Evolutionary conservation across 2,888 invertebrate genomes (phyloP).

Genomic region (Rhorus exstirpatorius): DNA sequence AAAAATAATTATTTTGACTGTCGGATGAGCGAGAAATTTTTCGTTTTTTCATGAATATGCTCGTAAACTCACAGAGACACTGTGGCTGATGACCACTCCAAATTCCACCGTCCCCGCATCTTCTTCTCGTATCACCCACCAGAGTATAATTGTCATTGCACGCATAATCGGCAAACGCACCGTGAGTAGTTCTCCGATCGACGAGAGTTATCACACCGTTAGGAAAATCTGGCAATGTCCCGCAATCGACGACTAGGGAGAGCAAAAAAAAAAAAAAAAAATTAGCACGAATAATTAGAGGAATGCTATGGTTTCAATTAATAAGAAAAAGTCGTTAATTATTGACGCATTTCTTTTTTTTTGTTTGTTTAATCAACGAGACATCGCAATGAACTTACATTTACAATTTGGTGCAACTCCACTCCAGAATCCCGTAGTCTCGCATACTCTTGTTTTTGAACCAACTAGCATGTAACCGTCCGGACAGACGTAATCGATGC

Average conservation of each 20-base stretch:
- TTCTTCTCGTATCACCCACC: slow-evolving; percentile 90
- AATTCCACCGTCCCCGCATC: slow-evolving; percentile 91
- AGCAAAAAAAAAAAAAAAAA: slow-evolving; percentile 23
- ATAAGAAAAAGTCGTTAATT: too few relatives aligned
- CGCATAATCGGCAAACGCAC: slow-evolving; percentile 91
- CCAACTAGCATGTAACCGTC: slow-evolving; percentile 94
- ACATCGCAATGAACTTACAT: slow-evolving; percentile 88
- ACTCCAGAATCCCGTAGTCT: slow-evolving; percentile 93
- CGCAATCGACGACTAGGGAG: slow-evolving; percentile 93
- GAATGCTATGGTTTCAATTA: too few relatives aligned
- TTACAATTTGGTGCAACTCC: slow-evolving; percentile 93
- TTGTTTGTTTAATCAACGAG: too few relatives aligned
- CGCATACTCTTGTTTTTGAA: slow-evolving; percentile 90
- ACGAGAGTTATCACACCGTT: slow-evolving; percentile 91
- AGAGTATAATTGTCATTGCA: slow-evolving; percentile 95
- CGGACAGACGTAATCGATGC: slow-evolving; percentile 92
- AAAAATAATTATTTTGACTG: too few relatives aligned
- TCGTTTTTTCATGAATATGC: neutral
- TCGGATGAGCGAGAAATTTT: neutral
- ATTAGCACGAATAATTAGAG: neutral
- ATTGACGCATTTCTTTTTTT: too few relatives aligned
- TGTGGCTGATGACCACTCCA: slow-evolving; percentile 94
- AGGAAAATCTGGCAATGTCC: slow-evolving; percentile 89
- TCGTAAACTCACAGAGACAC: slow-evolving; percentile 89
- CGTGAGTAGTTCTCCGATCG: slow-evolving; percentile 92